Conservation (phyloP, 2,888 invertebrate genomes). For the Phyllotreta cruciferae region DNA sequence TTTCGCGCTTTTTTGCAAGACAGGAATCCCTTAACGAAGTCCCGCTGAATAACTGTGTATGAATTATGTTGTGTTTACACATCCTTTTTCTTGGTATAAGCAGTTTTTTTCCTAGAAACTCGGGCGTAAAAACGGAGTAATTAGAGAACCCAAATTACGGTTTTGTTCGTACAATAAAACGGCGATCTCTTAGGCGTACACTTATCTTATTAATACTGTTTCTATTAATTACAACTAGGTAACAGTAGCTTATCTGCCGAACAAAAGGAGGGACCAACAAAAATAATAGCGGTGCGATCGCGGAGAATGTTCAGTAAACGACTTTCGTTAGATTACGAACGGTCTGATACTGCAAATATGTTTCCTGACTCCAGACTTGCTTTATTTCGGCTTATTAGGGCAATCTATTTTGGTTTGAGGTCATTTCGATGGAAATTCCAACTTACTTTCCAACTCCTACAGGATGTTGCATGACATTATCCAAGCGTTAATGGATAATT, state of each 20-base stretch:
- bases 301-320: slow-evolving; percentile 36
- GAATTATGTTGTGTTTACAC: too few relatives aligned
- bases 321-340: slow-evolving; percentile 35
- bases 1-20: too few relatives aligned
- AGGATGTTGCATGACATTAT: too few relatives aligned
- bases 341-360: slow-evolving; percentile 30
- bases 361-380: slow-evolving; percentile 19
- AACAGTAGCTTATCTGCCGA: slow-evolving; percentile 44
- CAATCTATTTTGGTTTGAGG: slow-evolving; percentile 23
- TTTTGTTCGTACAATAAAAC: slow-evolving; percentile 7
- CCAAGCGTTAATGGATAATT: too few relatives aligned
- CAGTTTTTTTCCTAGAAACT: too few relatives aligned
- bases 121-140: too few relatives aligned
- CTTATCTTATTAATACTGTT: slow-evolving; percentile 40
- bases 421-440: slow-evolving; percentile 17
- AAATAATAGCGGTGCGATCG: slow-evolving; percentile 44
- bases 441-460: neutral
- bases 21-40: too few relatives aligned
- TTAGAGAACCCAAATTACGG: neutral
- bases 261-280: slow-evolving; percentile 41
- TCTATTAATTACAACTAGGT: slow-evolving; percentile 44
- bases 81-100: too few relatives aligned
- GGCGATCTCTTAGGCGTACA: slow-evolving; percentile 20
- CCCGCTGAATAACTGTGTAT: too few relatives aligned
- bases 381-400: slow-evolving; percentile 24